Base-by-base conservation (phyloP, 2,888 invertebrate genomes). In the Agrotis ipsilon region DNA sequence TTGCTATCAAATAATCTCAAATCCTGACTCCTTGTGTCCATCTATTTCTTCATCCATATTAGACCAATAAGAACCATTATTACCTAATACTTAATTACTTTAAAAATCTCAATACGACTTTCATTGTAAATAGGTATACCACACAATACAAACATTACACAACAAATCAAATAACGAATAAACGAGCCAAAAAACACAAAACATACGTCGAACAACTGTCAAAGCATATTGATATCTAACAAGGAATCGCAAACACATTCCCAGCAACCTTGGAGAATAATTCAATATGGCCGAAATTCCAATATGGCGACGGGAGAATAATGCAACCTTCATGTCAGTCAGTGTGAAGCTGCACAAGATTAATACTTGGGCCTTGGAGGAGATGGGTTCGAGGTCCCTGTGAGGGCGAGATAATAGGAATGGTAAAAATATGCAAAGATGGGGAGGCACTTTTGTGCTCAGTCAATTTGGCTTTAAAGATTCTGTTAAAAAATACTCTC, bases 321-420 rank as follows among this genome's bases (percentile, higher is more conserved):
- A 82, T 90, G 90, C 91, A 90, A 77, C 88, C 90, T 88, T 89
- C 84, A 61, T 66, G 86, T 81, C 86, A 75, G 83, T 89, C 89
- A 88, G 83, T 72, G 67, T 65, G 60, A 75, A 72, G 79, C 77
- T 88, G 88, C 90, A 88, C 86, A 85, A 86, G 87, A 90, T 89
- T 89, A 87, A 89, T 85, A 71, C 62, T 60, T 49, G 68, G 83
- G 74, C 89, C 89, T 90, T 86, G 85, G 55, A 54, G 27, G 54
- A 39, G 76, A 83, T 66, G 72, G 75, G 69, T 46, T 21, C 69
- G 68, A 64, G 82, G 83, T 72, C 62, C 59, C 75, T 67, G 52
- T 68, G 68, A 58, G 49, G 43, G 32, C 48, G 13, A n/a, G 45
- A 75, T 75, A 75, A 49, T 21, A 4, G 48, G 0, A 49, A 61